Conservation (phyloP, 53 echinoderm and acorn worm species). For the Antedon mediterranea region DNA sequence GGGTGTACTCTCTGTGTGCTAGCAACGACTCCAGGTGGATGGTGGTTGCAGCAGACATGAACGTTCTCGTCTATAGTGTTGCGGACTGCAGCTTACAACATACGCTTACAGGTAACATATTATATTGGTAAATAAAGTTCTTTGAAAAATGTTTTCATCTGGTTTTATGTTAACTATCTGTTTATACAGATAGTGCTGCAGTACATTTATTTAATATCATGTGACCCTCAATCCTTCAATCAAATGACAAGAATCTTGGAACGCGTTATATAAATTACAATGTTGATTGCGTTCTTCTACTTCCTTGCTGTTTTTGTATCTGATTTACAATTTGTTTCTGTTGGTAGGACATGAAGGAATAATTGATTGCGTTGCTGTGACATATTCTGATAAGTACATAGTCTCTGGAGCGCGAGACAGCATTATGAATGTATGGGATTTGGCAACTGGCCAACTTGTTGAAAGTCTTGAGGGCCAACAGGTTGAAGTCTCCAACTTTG, state of each 20-base stretch:
- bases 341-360: slow-evolving; percentile 33
- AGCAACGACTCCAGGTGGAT: slow-evolving; percentile 16
- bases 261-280: too few relatives aligned
- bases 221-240: too few relatives aligned
- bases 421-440: slow-evolving; percentile 59
- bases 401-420: slow-evolving; percentile 64
- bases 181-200: too few relatives aligned
- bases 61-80: slow-evolving; percentile 16
- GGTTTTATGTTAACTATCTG: too few relatives aligned
- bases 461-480: slow-evolving; percentile 80
- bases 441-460: slow-evolving; percentile 28
- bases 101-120: slow-evolving; percentile 27
- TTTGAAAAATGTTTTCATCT: too few relatives aligned
- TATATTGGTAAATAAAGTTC: too few relatives aligned
- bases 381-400: slow-evolving; percentile 31
- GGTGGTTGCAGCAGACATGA: slow-evolving; percentile 16
- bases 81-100: slow-evolving; percentile 15
- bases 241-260: too few relatives aligned
- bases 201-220: too few relatives aligned
- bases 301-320: not conserved
- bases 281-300: too few relatives aligned
- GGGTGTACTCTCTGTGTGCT: slow-evolving; percentile 21
- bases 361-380: slow-evolving; percentile 38
- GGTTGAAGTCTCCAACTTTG: slow-evolving; percentile 55
- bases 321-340: not conserved